A percentile compares a stretch with the other conserved stretches of the same genome.
These are phyloP conservation scores for Pipistrellus pipistrellus DNA, from an alignment of 2,797 vertebrate genomes.

Conservation along the genomic window DNA sequence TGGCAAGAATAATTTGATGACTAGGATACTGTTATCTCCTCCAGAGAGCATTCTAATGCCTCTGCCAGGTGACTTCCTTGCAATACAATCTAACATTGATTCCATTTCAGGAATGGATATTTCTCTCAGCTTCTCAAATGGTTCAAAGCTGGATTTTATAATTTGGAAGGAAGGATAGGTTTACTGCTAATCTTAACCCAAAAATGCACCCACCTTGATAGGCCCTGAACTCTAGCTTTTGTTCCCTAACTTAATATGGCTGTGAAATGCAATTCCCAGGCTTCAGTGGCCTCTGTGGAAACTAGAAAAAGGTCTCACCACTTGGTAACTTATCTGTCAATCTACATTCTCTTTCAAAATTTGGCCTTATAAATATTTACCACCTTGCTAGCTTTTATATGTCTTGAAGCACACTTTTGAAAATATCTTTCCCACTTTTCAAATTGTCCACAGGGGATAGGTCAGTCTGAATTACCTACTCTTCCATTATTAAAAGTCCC, in stretches of 20 bases:
- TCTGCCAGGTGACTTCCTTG: not conserved
- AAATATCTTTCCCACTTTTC: conserved; percentile 4
- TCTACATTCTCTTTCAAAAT: conserved; percentile 12
- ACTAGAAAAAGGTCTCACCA: not conserved
- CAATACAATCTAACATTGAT: not conserved
- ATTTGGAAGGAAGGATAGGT: not conserved
- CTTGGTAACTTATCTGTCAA: not conserved
- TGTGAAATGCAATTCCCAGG: not conserved
- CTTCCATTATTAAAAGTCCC: not conserved
- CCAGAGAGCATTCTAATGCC: not conserved
- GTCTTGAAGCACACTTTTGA: not conserved
- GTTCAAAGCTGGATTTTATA: not conserved
- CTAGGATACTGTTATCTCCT: not conserved
- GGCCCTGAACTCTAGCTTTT: not conserved
- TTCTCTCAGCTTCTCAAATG: not conserved
- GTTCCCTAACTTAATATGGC: not conserved
- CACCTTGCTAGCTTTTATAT: not conserved
- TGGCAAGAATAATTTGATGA: not conserved
- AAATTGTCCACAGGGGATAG: not conserved
- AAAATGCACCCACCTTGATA: not conserved
- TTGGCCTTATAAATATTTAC: not conserved
- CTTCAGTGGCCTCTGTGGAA: not conserved
- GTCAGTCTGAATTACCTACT: not conserved
- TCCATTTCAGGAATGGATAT: not conserved
- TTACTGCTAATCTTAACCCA: not conserved